Conservation (phyloP, 2,888 invertebrate species). For the Melinopterus prodromus region DNA sequence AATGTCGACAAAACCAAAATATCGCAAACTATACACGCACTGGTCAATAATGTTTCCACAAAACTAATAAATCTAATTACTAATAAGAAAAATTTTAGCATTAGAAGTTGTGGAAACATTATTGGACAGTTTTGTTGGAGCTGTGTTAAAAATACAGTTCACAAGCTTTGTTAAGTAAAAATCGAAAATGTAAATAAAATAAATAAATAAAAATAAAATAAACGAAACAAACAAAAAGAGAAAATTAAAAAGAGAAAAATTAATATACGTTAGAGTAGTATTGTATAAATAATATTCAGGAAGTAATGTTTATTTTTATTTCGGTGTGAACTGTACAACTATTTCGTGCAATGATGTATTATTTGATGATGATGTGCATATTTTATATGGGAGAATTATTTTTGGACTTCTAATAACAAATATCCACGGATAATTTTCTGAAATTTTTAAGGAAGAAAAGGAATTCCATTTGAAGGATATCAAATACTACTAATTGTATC, state of each 20-base stretch:
- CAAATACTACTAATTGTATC: no score
- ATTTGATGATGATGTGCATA: no score
- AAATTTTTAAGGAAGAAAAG: no score
- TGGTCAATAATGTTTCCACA: background rate
- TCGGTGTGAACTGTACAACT: conserved; percentile 23
- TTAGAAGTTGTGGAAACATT: background rate
- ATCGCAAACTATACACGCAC: background rate
- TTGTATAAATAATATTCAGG: conserved; percentile 19
- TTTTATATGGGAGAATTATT: no score
- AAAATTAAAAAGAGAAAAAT: conserved; percentile 12
- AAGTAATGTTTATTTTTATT: conserved; percentile 7
- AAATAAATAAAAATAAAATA: conserved; percentile 22
- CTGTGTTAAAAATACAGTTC: conserved; percentile 44
- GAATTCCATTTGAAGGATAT: no score
- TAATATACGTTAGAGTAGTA: conserved; percentile 13
- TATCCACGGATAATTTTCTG: no score
- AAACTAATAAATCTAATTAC: background rate
- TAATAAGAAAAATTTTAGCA: background rate
- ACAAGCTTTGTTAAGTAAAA: conserved; percentile 39
- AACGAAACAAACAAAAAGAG: conserved; percentile 25
- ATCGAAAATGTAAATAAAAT: conserved; percentile 31
- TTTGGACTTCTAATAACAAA: no score
- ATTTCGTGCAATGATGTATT: no score
- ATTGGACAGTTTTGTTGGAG: background rate
- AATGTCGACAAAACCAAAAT: background rate